Conservation (phyloP, 1,140 invertebrate species). For the Atta cephalotes region DNA sequence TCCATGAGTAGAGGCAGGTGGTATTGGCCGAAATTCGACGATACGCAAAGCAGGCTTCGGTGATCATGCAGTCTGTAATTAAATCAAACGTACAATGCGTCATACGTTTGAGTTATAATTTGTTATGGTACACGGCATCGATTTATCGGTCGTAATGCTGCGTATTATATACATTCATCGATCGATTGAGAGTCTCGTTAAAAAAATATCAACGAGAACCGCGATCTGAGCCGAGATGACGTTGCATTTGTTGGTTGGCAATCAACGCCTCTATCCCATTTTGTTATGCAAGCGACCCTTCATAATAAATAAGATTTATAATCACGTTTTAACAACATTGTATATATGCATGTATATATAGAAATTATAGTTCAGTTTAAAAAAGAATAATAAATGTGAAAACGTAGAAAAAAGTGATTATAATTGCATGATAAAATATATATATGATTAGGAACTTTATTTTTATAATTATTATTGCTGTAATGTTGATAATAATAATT, state of each 20-base stretch:
- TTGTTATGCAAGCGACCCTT: neutral
- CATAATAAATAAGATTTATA: constrained; percentile 13
- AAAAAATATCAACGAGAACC: constrained; percentile 18
- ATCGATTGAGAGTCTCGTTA: constrained; percentile 22
- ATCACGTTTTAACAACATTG: neutral
- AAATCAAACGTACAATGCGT: constrained; percentile 62
- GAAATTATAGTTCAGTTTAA: constrained; percentile 1
- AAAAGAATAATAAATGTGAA: neutral
- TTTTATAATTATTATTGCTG: too few relatives aligned
- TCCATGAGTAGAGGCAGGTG: constrained; percentile 37
- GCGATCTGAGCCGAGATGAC: neutral
- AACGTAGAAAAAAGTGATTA: neutral
- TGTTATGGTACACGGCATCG: constrained; percentile 50
- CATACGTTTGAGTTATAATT: constrained; percentile 56
- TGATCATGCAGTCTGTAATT: constrained; percentile 65
- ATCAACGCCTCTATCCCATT: neutral
- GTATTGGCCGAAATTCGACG: constrained; percentile 44
- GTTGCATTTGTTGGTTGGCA: constrained; percentile 22
- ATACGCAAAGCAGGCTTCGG: constrained; percentile 31
- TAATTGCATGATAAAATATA: too few relatives aligned
- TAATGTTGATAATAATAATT: too few relatives aligned
- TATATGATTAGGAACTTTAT: too few relatives aligned
- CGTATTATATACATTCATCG: constrained; percentile 42
- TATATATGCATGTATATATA: neutral
- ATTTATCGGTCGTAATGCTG: constrained; percentile 59